These are phyloP conservation scores for Drosophila pruinosa DNA, from an alignment of 1,140 invertebrate species.

Conservation along the genomic window DNA sequence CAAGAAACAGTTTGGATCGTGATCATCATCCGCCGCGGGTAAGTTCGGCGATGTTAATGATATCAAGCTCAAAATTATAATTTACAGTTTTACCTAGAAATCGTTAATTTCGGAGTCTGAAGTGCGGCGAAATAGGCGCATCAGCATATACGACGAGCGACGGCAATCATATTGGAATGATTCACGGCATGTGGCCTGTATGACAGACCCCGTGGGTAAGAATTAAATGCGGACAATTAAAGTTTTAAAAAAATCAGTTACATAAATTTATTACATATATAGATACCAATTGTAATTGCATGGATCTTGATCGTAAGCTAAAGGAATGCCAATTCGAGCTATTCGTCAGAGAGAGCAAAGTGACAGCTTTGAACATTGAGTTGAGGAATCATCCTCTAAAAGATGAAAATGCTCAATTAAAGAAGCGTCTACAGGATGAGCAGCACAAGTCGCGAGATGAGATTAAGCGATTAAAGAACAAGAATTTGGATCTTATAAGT, in stretches of 20 bases:
- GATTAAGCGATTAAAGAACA: constrained; percentile 51
- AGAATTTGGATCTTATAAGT: constrained; percentile 48
- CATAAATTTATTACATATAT: background rate
- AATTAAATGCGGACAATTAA: no score
- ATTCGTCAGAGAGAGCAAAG: constrained; percentile 54
- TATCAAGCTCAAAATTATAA: background rate
- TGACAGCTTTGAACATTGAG: constrained; percentile 60
- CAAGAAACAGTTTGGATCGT: constrained; percentile 55
- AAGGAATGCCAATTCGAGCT: constrained; percentile 53
- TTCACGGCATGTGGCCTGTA: constrained; percentile 39
- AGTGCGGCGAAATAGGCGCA: constrained; percentile 39
- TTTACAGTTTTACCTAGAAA: constrained; percentile 23
- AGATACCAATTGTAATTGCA: constrained; percentile 59
- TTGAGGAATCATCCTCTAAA: constrained; percentile 63
- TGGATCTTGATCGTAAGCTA: constrained; percentile 43
- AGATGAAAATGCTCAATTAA: constrained; percentile 59
- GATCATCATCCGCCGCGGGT: constrained; percentile 33
- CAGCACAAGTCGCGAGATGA: constrained; percentile 48
- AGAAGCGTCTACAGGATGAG: constrained; percentile 59
- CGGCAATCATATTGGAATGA: constrained; percentile 67
- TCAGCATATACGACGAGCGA: constrained; percentile 56
- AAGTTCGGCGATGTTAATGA: background rate
- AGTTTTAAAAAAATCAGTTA: no score
- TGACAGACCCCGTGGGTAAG: constrained; percentile 66
- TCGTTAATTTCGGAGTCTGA: constrained; percentile 44